phyloP scores from a whole-genome alignment of 2,113 vertebrate genomes.

The Phycodurus eques region DNA sequence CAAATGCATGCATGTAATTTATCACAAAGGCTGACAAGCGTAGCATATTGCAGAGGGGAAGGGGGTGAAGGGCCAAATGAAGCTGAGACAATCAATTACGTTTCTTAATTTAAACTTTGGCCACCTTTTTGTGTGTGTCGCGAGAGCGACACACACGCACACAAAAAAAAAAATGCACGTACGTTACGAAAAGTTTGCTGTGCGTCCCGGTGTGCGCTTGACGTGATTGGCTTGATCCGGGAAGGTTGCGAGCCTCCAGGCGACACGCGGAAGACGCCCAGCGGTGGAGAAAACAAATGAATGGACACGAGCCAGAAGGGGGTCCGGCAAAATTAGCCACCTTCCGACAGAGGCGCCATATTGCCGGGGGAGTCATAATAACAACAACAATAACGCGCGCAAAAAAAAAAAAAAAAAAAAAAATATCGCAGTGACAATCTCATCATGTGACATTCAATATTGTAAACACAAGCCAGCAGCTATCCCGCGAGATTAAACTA shows the following conservation, averaged over 20 bases:
- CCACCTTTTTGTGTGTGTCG: not conserved
- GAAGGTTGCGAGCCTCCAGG: slow-evolving; percentile 70
- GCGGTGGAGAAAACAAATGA: slow-evolving; percentile 88
- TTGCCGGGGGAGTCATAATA: slow-evolving; percentile 50
- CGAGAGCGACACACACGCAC: not conserved
- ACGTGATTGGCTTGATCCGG: not conserved
- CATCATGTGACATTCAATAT: slow-evolving; percentile 64
- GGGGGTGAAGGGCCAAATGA: slow-evolving; percentile 85
- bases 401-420: slow-evolving; percentile 39
- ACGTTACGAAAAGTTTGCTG: not conserved
- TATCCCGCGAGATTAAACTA: slow-evolving; percentile 56
- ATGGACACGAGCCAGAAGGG: slow-evolving; percentile 64
- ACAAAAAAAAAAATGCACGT: slow-evolving; percentile 64
- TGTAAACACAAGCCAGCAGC: slow-evolving; percentile 58
- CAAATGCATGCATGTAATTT: slow-evolving; percentile 96
- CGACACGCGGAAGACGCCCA: slow-evolving; percentile 77
- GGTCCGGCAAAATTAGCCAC: slow-evolving; percentile 68
- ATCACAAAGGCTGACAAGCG: slow-evolving; percentile 94
- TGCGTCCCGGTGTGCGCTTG: not conserved
- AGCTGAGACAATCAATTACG: slow-evolving; percentile 92
- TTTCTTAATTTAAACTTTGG: slow-evolving; percentile 78
- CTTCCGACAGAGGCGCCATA: slow-evolving; percentile 72
- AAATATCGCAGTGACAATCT: slow-evolving; percentile 69
- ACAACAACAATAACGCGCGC: slow-evolving; percentile 54
- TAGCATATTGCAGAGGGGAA: slow-evolving; percentile 86